Percentiles rank a stretch among this genome's conserved stretches.
Evolutionary conservation across 92 coral and sea anemone genomes (phyloP).

Genomic region (Palythoa caribaeorum): DNA sequence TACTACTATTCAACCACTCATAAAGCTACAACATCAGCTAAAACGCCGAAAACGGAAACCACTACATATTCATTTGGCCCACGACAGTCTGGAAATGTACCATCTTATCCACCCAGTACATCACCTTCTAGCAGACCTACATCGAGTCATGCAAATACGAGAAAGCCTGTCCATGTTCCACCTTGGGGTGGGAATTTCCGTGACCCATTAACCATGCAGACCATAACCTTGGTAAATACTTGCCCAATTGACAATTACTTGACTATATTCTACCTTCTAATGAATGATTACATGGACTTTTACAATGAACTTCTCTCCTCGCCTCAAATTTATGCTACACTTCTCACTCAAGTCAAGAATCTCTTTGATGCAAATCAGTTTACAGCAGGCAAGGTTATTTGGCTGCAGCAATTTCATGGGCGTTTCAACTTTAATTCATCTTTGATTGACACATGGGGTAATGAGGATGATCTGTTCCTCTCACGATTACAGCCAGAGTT

Average conservation of each 20-base stretch:
- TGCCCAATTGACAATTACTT: conserved; percentile 51
- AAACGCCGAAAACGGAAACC: too few species aligned
- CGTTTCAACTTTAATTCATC: neutral
- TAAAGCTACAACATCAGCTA: too few species aligned
- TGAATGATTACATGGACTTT: conserved; percentile 12
- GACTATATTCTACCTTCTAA: neutral
- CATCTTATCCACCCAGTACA: too few species aligned
- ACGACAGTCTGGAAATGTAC: too few species aligned
- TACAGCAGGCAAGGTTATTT: neutral
- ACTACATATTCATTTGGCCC: too few species aligned
- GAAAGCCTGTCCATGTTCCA: neutral
- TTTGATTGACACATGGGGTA: neutral
- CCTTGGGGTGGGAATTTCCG: conserved; percentile 43
- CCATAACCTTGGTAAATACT: neutral
- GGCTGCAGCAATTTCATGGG: neutral
- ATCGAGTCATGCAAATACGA: too few species aligned
- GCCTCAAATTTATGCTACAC: conserved; percentile 38
- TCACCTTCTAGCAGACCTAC: too few species aligned
- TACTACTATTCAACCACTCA: neutral
- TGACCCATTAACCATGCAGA: conserved; percentile 23
- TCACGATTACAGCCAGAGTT: conserved; percentile 43
- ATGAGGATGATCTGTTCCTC: neutral
- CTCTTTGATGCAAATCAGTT: conserved; percentile 6
- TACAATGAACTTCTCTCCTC: conserved; percentile 44
- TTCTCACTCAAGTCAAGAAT: neutral